Percentiles rank a stretch among this genome's conserved stretches.
Evolutionary conservation across 2,113 vertebrate species (phyloP).

Genomic region (Actenoides lindsayi): DNA sequence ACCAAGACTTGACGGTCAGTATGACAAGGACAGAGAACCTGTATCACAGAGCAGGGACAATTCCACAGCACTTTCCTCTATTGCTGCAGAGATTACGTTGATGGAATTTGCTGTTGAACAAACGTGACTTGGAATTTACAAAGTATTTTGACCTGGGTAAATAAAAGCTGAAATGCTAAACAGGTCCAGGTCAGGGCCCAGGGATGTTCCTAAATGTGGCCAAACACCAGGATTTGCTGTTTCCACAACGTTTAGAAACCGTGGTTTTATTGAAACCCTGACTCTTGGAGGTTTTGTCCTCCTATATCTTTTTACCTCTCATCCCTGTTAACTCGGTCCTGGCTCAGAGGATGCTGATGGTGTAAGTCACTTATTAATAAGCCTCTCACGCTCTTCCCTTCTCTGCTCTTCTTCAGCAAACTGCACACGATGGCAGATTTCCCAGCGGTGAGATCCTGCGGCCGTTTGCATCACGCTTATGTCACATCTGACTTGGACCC

Average conservation of each 20-base stretch:
- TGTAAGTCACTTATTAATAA: not conserved
- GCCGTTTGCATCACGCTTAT: not conserved
- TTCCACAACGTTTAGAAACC: not conserved
- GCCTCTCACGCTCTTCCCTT: not conserved
- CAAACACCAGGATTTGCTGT: not conserved
- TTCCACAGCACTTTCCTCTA: not conserved
- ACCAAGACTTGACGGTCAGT: rapidly evolving
- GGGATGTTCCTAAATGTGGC: not conserved
- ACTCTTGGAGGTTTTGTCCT: not conserved
- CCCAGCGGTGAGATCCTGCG: rapidly evolving
- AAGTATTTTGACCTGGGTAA: not conserved
- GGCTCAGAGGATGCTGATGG: rapidly evolving
- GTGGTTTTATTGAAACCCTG: not conserved
- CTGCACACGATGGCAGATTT: not conserved
- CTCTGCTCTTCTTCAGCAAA: not conserved
- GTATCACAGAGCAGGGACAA: not conserved
- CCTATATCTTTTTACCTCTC: not conserved
- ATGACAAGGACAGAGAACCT: not conserved
- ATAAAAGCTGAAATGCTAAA: not conserved
- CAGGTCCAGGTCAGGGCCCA: not conserved
- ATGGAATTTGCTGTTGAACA: not conserved
- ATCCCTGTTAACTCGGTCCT: not conserved
- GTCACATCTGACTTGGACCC: not conserved
- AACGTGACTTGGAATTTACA: not conserved
- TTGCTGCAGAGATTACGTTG: not conserved